phyloP scores from a whole-genome alignment of 2,113 vertebrate genomes.

The Zosterops japonicus region DNA sequence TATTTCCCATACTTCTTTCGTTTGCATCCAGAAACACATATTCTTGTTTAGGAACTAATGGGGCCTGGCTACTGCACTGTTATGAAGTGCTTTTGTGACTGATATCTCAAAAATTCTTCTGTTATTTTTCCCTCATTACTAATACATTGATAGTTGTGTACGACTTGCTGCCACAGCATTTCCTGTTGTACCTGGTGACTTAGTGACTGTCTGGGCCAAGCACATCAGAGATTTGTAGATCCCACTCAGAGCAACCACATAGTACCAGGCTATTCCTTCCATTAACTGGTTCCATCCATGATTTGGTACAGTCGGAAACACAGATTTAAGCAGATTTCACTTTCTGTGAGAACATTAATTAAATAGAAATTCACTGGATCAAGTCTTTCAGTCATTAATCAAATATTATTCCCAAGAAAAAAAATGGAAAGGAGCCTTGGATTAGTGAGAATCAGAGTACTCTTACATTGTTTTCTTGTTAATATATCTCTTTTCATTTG shows the following conservation, averaged over 20 bases:
- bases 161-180: not conserved
- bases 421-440: not conserved
- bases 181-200: not conserved
- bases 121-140: not conserved
- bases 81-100: not conserved
- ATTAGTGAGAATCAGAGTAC: not conserved
- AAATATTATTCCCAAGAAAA: not conserved
- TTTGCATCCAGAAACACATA: not conserved
- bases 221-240: not conserved
- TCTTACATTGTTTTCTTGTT: not conserved
- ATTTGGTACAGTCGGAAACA: not conserved
- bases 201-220: not conserved
- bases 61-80: not conserved
- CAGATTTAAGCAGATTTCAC: not conserved
- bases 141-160: not conserved
- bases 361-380: not conserved
- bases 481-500: not conserved
- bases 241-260: not conserved
- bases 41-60: not conserved
- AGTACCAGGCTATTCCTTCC: accelerated
- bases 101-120: not conserved
- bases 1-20: not conserved
- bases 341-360: not conserved
- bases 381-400: not conserved
- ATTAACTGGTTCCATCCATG: not conserved